These are phyloP conservation scores for Amphiura filiformis DNA, from an alignment of 35 echinoderm and acorn worm genomes.

Conservation along the genomic window DNA sequence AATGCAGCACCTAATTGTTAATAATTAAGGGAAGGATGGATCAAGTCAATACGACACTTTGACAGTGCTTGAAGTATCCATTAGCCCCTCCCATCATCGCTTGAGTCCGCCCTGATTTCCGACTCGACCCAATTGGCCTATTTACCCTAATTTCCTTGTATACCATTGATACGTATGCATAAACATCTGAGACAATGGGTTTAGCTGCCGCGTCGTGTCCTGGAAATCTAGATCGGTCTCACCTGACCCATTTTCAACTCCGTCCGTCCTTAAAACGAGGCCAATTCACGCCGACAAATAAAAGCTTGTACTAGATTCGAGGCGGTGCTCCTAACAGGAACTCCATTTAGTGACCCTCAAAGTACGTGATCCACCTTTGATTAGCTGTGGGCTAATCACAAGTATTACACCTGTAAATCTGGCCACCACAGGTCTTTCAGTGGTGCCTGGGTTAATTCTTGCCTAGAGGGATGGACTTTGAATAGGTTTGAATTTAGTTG, in stretches of 20 bases:
- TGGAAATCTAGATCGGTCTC: conserved; percentile 13
- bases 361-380: neutral
- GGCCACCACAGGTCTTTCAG: neutral
- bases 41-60: no score
- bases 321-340: neutral
- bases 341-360: conserved; percentile 1
- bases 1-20: no score
- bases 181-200: conserved; percentile 7
- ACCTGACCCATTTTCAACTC: conserved; percentile 7
- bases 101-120: neutral
- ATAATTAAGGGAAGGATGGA: no score
- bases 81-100: no score
- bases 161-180: neutral
- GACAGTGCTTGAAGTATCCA: no score
- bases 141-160: conserved; percentile 4
- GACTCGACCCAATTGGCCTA: neutral
- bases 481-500: neutral
- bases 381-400: neutral
- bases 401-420: neutral
- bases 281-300: neutral
- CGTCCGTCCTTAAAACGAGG: neutral
- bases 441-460: neutral
- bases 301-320: neutral
- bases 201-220: neutral
- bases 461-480: neutral